Conservation (phyloP, 2,113 vertebrate species). For the Hyaena hyaena region DNA sequence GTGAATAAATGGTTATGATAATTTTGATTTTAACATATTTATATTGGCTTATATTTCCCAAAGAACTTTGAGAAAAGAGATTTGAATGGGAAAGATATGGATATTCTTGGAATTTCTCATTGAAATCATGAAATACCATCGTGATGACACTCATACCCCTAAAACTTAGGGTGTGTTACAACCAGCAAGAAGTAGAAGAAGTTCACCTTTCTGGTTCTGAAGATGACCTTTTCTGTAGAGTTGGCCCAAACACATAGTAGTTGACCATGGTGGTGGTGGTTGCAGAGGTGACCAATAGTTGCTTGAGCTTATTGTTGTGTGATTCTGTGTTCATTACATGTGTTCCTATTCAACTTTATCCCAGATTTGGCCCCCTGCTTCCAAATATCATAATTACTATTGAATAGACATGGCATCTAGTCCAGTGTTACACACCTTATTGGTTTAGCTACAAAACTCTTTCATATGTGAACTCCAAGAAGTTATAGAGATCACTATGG, state of each 20-base stretch:
- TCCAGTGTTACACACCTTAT: not conserved
- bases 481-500: not conserved
- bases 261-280: not conserved
- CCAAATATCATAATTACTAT: conserved; percentile 1
- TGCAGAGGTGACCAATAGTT: not conserved
- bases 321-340: too few relatives aligned
- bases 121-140: not conserved
- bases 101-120: not conserved
- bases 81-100: not conserved
- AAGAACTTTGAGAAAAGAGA: not conserved
- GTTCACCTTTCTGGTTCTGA: not conserved
- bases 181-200: not conserved
- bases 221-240: not conserved
- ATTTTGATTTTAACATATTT: not conserved
- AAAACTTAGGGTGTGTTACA: not conserved
- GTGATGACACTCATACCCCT: not conserved
- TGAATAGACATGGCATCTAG: not conserved
- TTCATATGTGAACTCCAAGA: not conserved
- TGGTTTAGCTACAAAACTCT: not conserved
- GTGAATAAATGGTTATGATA: not conserved
- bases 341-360: not conserved
- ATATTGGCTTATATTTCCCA: not conserved
- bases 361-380: conserved; percentile 31
- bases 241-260: not conserved
- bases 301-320: not conserved